Conservation (phyloP, 2,797 vertebrate species). For the Fistularia commersonii region DNA sequence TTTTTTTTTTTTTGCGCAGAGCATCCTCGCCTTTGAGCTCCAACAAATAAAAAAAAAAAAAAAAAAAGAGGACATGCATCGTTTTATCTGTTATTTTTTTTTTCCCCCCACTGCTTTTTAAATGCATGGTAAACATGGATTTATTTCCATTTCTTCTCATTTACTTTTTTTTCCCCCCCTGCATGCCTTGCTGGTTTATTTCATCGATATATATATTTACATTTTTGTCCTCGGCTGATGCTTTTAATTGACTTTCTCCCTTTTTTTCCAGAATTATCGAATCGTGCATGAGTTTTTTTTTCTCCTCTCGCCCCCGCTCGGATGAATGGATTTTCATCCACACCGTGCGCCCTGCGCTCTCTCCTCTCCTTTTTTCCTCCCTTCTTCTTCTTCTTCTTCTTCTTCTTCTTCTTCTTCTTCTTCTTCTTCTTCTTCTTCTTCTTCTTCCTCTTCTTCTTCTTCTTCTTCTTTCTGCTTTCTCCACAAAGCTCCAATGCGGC, state of each 20-base stretch:
- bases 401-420: too few relatives aligned
- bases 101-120: too few relatives aligned
- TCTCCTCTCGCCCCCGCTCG: conserved; percentile 2
- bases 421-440: too few relatives aligned
- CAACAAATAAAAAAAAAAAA: too few relatives aligned
- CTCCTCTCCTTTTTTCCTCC: too few relatives aligned
- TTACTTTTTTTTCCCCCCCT: conserved; percentile 8
- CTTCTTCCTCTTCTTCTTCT: too few relatives aligned
- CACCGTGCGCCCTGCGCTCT: conserved; percentile 34
- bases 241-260: conserved; percentile 27
- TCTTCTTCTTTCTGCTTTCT: too few relatives aligned
- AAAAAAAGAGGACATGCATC: not conserved
- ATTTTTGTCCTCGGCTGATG: not conserved
- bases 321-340: conserved; percentile 39
- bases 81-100: not conserved
- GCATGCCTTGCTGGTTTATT: conserved; percentile 25
- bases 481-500: conserved; percentile 48
- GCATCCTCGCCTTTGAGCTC: not conserved
- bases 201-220: not conserved
- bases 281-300: conserved; percentile 29
- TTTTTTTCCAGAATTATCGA: conserved; percentile 5
- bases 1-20: not conserved
- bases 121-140: conserved; percentile 19
- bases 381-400: too few relatives aligned
- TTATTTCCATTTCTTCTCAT: conserved; percentile 22